A percentile compares a stretch with the other conserved stretches of the same genome.
These are phyloP conservation scores for Spodoptera exigua DNA, from an alignment of 2,888 invertebrate species.

Conservation along the genomic window DNA sequence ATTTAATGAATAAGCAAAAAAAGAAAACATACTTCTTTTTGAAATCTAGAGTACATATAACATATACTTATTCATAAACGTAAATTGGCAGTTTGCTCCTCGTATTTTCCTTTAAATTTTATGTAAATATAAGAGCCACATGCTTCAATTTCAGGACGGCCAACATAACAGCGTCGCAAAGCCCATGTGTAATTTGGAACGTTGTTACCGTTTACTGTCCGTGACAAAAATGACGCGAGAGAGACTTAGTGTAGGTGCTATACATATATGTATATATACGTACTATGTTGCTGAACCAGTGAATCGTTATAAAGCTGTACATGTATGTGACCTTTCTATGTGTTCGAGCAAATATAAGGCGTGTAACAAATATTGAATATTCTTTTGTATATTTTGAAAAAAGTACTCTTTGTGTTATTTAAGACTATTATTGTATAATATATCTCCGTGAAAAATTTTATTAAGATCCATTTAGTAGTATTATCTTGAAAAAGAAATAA, in stretches of 20 bases:
- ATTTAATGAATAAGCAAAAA: too few relatives aligned
- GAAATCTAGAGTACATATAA: background rate
- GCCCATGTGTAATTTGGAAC: slow-evolving; percentile 51
- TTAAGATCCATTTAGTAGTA: too few relatives aligned
- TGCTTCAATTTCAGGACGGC: slow-evolving; percentile 47
- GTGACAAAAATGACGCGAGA: slow-evolving; percentile 48
- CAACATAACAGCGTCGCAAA: slow-evolving; percentile 34
- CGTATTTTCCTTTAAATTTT: slow-evolving; percentile 25
- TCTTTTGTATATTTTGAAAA: too few relatives aligned
- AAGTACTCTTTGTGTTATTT: too few relatives aligned
- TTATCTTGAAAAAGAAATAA: too few relatives aligned
- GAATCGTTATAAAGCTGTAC: slow-evolving; percentile 18
- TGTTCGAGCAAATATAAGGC: background rate
- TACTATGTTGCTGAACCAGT: too few relatives aligned
- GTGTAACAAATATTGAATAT: too few relatives aligned
- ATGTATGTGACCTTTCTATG: slow-evolving; percentile 26
- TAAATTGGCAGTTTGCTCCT: slow-evolving; percentile 8
- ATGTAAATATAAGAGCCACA: slow-evolving; percentile 42
- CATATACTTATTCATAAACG: background rate
- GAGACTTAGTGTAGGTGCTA: slow-evolving; percentile 34
- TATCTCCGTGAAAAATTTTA: too few relatives aligned
- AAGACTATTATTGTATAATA: too few relatives aligned
- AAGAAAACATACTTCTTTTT: too few relatives aligned
- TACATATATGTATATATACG: slow-evolving; percentile 8
- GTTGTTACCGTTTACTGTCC: slow-evolving; percentile 50